phyloP scores from a whole-genome alignment of 2,797 vertebrate species.

The Sebastes trivittatus region DNA sequence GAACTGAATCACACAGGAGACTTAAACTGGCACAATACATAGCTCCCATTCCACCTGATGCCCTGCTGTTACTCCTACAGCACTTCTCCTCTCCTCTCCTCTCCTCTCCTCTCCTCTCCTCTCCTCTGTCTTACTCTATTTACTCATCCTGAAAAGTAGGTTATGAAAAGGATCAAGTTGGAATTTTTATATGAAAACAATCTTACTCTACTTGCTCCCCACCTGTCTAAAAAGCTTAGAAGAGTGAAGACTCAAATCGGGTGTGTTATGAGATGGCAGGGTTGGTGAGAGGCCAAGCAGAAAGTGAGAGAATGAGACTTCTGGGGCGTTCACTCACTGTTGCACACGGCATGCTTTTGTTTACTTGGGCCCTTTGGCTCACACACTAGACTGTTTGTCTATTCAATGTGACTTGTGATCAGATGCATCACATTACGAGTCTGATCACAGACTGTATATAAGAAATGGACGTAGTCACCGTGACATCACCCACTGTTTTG shows the following conservation, averaged over 20 bases:
- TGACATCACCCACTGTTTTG: too few species aligned
- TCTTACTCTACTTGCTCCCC: neutral
- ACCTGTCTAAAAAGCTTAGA: neutral
- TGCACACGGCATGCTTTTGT: neutral
- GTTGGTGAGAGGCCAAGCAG: conserved; percentile 13
- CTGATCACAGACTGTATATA: too few species aligned
- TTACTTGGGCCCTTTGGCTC: neutral
- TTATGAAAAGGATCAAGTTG: conserved; percentile 19
- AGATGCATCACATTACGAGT: neutral
- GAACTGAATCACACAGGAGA: conserved; percentile 58
- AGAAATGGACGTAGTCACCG: too few species aligned
- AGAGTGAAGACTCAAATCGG: neutral
- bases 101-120: neutral
- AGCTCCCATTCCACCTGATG: conserved; percentile 57
- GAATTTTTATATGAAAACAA: neutral
- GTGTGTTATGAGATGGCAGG: conserved; percentile 15
- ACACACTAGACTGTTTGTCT: neutral
- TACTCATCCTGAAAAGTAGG: conserved; percentile 13
- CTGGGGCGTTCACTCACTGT: neutral
- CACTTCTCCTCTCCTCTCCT: conserved; percentile 1
- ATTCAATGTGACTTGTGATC: neutral
- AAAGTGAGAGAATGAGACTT: conserved; percentile 2
- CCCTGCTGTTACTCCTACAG: conserved; percentile 32
- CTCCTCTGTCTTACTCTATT: neutral
- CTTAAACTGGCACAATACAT: conserved; percentile 46